Evolutionary conservation across 2,113 vertebrate genomes (phyloP), one percentile per base, ranked within the genome.

Genomic region (Chrysochloris asiatica): DNA sequence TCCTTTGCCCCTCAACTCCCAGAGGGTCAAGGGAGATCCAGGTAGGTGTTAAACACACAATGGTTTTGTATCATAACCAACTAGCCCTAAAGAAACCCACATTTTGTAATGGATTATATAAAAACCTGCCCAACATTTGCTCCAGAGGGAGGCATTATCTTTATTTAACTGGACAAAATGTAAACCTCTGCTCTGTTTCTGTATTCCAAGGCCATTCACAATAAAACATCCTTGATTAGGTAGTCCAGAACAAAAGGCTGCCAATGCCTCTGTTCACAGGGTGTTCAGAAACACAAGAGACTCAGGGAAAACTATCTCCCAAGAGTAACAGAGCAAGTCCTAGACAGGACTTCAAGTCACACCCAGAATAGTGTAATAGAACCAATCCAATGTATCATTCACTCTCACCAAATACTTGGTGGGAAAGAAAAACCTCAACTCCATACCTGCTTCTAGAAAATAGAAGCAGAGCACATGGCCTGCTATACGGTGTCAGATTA

Each of bases 201-300:
- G n/a, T 71, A 65, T 89, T n/a, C n/a, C n/a, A n/a, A n/a, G n/a
- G n/a, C n/a, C n/a, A 17, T 56, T 84, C 50, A 43, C 76, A 83
- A 24, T 36, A 79, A 92, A 76, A 52, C 6, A 75, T 50, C 48
- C n/a, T 59, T 86, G 47, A 56, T 77, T 71, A 65, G 22, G 77
- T 19, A 56, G 12, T 79, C 63, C 41, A 41, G 13, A 88, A 76
- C 16, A 50, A 80, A 88, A 50, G 4, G 3, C 2, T 36, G 30
- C 36, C 77, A 59, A 41, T 22, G 16, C 47, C 52, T 69, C 65
- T 85, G n/a, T 19, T 91, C 19, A 77, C 43, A 50, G 41, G 52
- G 19, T 22, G 45, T n/a, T 11, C 26, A 45, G 71, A 45, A 45
- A 45, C 36, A 30, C n/a, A 63, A 77, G 48, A 81, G n/a, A 56